Conservation (phyloP, 2,113 vertebrate genomes). For the Ardeotis arabs region DNA sequence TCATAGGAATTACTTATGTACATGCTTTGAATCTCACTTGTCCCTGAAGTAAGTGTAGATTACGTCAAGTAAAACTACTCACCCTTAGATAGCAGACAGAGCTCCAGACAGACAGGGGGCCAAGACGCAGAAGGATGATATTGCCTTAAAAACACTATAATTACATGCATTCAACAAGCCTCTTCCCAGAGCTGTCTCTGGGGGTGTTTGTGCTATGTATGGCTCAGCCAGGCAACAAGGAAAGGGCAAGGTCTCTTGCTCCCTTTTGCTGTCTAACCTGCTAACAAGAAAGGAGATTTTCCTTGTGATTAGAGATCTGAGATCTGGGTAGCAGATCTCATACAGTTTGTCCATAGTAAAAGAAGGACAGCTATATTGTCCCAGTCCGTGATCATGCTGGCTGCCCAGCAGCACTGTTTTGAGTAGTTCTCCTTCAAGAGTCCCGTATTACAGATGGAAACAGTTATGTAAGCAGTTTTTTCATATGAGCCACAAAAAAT, state of each 20-base stretch:
- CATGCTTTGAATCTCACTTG: background rate
- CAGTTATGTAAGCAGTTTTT: background rate
- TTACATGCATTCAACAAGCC: conserved; percentile 4
- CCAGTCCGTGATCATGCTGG: background rate
- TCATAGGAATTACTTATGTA: background rate
- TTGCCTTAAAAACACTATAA: background rate
- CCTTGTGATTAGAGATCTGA: background rate
- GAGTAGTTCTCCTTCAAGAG: background rate
- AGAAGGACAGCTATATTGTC: background rate
- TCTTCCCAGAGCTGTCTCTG: conserved; percentile 6
- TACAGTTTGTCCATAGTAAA: background rate
- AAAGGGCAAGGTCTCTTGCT: background rate
- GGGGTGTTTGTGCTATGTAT: background rate
- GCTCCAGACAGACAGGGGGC: background rate
- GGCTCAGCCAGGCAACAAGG: background rate
- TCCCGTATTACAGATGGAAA: background rate
- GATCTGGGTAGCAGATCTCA: background rate
- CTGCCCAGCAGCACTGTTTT: background rate
- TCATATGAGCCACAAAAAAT: background rate
- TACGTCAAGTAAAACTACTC: background rate
- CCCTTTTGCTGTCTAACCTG: background rate
- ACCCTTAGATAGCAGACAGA: conserved; percentile 10
- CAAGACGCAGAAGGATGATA: background rate
- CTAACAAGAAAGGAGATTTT: background rate
- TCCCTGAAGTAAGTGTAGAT: background rate